phyloP scores from a whole-genome alignment of 2,113 vertebrate species.

The Cichladusa arquata region DNA sequence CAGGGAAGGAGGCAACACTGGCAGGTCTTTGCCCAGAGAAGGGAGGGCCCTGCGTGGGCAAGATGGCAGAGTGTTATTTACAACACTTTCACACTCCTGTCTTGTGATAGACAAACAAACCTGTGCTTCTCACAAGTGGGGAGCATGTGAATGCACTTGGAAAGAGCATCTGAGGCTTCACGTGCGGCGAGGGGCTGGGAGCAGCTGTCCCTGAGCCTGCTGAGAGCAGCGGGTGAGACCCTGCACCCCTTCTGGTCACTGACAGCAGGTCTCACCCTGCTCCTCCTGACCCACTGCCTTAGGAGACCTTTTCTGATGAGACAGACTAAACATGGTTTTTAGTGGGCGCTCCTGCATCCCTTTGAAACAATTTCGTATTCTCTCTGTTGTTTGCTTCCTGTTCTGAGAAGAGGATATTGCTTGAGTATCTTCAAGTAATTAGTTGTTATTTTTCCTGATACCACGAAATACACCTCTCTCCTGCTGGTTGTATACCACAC shows the following conservation, averaged over 20 bases:
- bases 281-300: not conserved
- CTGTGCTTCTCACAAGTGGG: not conserved
- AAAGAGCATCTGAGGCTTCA: not conserved
- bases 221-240: not conserved
- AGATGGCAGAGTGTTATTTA: not conserved
- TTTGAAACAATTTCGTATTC: not conserved
- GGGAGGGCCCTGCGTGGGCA: not conserved
- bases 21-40: not conserved
- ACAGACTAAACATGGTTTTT: not conserved
- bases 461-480: not conserved
- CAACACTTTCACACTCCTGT: not conserved
- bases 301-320: not conserved
- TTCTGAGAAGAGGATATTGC: not conserved
- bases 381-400: not conserved
- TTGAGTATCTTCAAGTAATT: not conserved
- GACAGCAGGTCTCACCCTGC: not conserved
- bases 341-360: not conserved
- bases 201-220: not conserved
- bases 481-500: not conserved
- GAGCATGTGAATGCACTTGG: not conserved
- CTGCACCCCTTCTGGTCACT: not conserved
- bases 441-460: not conserved
- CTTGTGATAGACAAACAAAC: slow-evolving; percentile 6
- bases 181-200: not conserved
- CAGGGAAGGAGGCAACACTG: not conserved